Base-by-base conservation (phyloP, 2,888 invertebrate species). In the Nomada flava region DNA sequence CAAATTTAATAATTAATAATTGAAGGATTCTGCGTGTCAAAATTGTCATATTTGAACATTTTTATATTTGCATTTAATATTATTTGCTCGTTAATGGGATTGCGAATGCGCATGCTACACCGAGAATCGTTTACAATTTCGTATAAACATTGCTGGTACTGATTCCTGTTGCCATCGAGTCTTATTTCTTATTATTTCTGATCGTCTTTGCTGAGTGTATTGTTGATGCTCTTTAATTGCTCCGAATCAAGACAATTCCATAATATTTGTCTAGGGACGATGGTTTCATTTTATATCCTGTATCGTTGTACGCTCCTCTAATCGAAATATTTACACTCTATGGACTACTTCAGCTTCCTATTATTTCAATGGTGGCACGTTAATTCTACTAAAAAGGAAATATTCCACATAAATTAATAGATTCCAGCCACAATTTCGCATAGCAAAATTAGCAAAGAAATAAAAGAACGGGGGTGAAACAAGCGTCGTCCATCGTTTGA, bases 101-200 rank as follows among this genome's bases (percentile, higher is more conserved):
- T 50, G 23, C 50, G 53, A 42, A 57, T 11, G 4, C 11, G 20
- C 44, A 26, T 53, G 67, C 62, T 62, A 47, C 44, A 63, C 26
- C 26, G 23, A 42, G 47, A 52, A 29, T 42, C 63, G 57, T 67
- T 63, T 62, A 57, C 42, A 42, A 36, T 44, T 63, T 5, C 44
- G 18, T n/a, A 50, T 63, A 36, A 76, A 70, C 52, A 65, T 9
- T 23, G 26, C 44, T 60, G 67, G 65, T 42, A 50, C 20, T 47
- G 26, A 11, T 44, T 29, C 36, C 23, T 10, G 60, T 55, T 53
- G 65, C 67, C 52, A 64, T 63, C 52, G 63, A 53, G 55, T 47
- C 60, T 13, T 13, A 36, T 36, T 36, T 7, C 36, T 36, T 36
- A 36, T 47, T 13, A 29, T 55, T 26, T 2, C 23, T 50, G 36